Conservation (phyloP, 1,140 invertebrate species). For the Reticulitermes speratus region DNA sequence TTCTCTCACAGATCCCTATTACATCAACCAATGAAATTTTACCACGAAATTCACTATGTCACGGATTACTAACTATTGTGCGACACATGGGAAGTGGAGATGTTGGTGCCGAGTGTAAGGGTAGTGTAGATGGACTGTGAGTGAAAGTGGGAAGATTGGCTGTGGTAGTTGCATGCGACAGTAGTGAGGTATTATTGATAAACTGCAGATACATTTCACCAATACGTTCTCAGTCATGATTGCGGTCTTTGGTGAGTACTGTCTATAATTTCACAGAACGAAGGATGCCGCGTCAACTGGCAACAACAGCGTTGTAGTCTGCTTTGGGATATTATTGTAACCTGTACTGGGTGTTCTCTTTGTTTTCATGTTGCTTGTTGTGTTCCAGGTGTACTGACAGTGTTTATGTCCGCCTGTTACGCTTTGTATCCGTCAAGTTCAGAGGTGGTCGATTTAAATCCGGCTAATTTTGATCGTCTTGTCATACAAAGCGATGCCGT, state of each 20-base stretch:
- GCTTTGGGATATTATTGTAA: background rate
- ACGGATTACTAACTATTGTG: too few relatives aligned
- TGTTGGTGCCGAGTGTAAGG: too few relatives aligned
- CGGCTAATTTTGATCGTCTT: constrained; percentile 83
- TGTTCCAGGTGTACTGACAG: background rate
- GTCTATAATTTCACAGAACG: background rate
- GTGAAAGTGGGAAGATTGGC: background rate
- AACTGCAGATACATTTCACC: background rate
- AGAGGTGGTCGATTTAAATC: constrained; percentile 89
- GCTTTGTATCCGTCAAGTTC: constrained; percentile 72
- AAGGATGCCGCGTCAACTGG: background rate
- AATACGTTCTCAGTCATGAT: background rate
- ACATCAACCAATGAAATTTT: background rate
- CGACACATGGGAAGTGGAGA: too few relatives aligned
- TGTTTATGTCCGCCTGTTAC: background rate
- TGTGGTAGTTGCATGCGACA: background rate
- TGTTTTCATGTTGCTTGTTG: background rate
- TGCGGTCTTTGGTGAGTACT: background rate
- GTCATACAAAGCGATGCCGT: constrained; percentile 83
- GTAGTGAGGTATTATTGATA: background rate
- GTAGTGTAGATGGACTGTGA: background rate
- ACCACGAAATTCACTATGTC: background rate
- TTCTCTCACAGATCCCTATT: background rate
- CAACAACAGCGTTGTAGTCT: background rate
- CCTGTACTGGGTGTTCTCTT: background rate